Evolutionary conservation across 2,888 invertebrate genomes (phyloP), one percentile per base, ranked within the genome.

Genomic region (Eretmocerus hayati): DNA sequence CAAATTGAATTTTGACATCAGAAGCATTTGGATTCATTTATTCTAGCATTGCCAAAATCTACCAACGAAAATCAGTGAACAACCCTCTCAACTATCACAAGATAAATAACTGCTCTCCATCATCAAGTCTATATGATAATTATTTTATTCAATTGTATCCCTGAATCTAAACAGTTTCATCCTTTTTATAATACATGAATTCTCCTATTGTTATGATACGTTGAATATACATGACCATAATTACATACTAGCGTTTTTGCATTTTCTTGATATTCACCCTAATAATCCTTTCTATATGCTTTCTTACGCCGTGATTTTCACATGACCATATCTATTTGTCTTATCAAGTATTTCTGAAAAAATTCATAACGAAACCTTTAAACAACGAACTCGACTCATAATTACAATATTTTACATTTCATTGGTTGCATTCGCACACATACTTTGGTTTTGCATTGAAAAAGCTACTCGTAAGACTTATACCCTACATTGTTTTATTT

Each of bases 381-480:
- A 57, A 57, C 57, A 56, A 56, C 62, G 68, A 66, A 64, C 59
- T 54, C 58, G 69, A 55, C 42, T 51, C 47, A 60, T 71, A 71
- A 69, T 71, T 71, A 71, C 70, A 71, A 65, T 70, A 70, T 71
- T 39, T 63, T 69, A 70, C 69, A 70, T 52, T 54, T 48, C 18
- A 36, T 45, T 43, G 42, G 43, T 43, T 48, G 35, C 39, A 48
- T 49, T 35, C 43, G 11, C 44, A 44, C 36, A 46, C 36, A 22
- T 54, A 43, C 48, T 54, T 51, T 54, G 46, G 44, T 42, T 46
- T 42, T 20, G n/a, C 44, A 39, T 47, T 42, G 47, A n/a, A 48
- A 45, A 53, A 50, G 38, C 20, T 20, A 20, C 11, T 15, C 19
- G n/a, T n/a, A n/a, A n/a, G n/a, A n/a, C n/a, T n/a, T n/a, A n/a